phyloP scores from a whole-genome alignment of 2,797 vertebrate species.

The Poecilia wingei region DNA sequence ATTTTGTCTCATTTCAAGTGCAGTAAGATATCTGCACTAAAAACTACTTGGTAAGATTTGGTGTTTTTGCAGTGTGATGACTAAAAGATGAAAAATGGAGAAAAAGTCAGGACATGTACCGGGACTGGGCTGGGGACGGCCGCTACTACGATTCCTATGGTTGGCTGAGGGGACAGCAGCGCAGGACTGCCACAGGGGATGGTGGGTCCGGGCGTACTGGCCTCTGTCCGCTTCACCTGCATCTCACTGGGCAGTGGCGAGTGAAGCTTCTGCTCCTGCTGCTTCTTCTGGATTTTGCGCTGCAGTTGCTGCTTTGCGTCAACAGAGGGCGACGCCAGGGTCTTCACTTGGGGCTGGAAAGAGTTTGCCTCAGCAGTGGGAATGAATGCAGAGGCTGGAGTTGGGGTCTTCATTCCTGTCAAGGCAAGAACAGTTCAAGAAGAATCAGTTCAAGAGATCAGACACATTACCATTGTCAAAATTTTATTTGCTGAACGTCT shows the following conservation, averaged over 20 bases:
- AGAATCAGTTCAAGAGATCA: not conserved
- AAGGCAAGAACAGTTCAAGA: not conserved
- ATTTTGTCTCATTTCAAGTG: too few species aligned
- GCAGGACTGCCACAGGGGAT: constrained; percentile 94
- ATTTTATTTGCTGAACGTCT: too few species aligned
- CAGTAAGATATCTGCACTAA: too few species aligned
- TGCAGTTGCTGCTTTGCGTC: constrained; percentile 99
- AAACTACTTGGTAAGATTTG: too few species aligned
- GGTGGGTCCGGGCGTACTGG: constrained; percentile 82
- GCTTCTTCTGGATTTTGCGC: constrained; percentile 99
- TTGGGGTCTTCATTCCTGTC: constrained; percentile 93
- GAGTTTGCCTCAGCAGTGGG: constrained; percentile 95
- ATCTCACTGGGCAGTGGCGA: constrained; percentile 91
- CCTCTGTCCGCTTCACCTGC: constrained; percentile 88
- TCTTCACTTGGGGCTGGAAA: constrained; percentile 97
- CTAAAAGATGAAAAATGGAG: not conserved
- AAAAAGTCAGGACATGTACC: constrained; percentile 75
- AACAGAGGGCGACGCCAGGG: constrained; percentile 91
- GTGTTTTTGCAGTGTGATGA: too few species aligned
- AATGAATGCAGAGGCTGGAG: constrained; percentile 94
- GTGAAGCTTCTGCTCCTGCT: constrained; percentile 97
- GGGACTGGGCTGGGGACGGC: constrained; percentile 97
- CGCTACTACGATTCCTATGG: constrained; percentile 95
- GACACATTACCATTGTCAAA: not conserved
- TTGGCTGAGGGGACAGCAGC: constrained; percentile 94